These are phyloP conservation scores for Plutomurus gul DNA, from an alignment of 1,140 invertebrate genomes.

Conservation along the genomic window DNA sequence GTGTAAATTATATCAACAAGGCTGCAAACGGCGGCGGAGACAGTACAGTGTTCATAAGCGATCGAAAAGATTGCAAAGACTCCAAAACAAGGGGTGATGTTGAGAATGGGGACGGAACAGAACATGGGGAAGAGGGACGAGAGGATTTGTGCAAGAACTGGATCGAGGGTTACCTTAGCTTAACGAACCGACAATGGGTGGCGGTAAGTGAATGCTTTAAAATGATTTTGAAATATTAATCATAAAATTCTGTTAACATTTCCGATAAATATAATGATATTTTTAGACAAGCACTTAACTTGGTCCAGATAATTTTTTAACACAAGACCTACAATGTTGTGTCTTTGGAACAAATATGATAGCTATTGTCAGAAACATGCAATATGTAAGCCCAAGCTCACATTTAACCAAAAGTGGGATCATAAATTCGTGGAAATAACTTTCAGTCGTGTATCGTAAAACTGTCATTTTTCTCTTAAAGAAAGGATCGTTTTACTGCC, in stretches of 20 bases:
- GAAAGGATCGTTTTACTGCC: slow-evolving; percentile 17
- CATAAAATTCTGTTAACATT: no score
- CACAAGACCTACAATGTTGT: no score
- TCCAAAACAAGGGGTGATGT: background rate
- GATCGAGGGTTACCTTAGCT: slow-evolving; percentile 34
- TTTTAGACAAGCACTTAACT: no score
- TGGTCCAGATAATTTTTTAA: no score
- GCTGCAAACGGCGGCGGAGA: background rate
- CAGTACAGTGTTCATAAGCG: slow-evolving; percentile 22
- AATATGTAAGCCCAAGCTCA: background rate
- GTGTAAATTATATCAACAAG: slow-evolving; percentile 30
- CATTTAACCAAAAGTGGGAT: background rate
- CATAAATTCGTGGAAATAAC: slow-evolving; percentile 22
- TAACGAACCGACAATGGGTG: slow-evolving; percentile 51
- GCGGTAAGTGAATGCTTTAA: slow-evolving; percentile 38
- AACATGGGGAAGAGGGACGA: background rate
- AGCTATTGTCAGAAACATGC: background rate
- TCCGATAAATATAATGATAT: no score
- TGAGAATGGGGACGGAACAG: background rate
- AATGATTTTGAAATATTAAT: no score
- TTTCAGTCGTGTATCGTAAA: slow-evolving; percentile 14
- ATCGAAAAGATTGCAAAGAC: background rate
- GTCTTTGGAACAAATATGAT: background rate
- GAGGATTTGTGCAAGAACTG: slow-evolving; percentile 31
- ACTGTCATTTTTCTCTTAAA: slow-evolving; percentile 2